Evolutionary conservation across 2,797 vertebrate genomes (phyloP).

Genomic region (Adrianichthys oophorus): DNA sequence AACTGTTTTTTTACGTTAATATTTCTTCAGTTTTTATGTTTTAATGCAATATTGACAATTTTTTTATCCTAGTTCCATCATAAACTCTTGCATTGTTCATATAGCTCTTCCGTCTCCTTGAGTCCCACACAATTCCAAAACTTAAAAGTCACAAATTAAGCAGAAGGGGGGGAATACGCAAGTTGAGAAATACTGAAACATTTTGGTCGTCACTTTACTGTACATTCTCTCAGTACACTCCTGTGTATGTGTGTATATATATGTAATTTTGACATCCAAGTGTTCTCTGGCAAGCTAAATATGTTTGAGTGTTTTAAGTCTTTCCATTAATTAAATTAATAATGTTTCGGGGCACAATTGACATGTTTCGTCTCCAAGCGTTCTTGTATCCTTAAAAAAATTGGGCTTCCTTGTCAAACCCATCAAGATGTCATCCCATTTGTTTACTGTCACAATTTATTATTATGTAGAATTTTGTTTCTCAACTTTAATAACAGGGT

Average conservation of each 20-base stretch:
- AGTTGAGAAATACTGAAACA: slow-evolving; percentile 10
- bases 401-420: slow-evolving; percentile 8
- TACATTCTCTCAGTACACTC: slow-evolving; percentile 1
- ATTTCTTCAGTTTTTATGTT: slow-evolving; percentile 4
- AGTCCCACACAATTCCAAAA: slow-evolving; percentile 12
- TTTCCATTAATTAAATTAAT: no score
- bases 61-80: slow-evolving; percentile 6
- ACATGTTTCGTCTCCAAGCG: slow-evolving; percentile 6
- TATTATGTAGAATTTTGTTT: no score
- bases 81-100: slow-evolving; percentile 10
- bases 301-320: no score
- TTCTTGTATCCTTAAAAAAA: slow-evolving; percentile 22
- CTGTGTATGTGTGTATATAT: slow-evolving; percentile 2
- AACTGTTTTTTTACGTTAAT: slow-evolving; percentile 15
- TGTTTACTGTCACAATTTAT: not conserved
- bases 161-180: slow-evolving; percentile 5
- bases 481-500: no score
- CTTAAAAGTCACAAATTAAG: slow-evolving; percentile 7
- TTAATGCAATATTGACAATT: not conserved
- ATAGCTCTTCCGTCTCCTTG: not conserved
- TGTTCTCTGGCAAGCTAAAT: no score
- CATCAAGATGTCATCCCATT: slow-evolving; percentile 18
- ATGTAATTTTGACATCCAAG: not conserved
- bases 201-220: slow-evolving; percentile 14
- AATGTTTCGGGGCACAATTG: slow-evolving; percentile 1